Base-by-base conservation (phyloP, 2,888 invertebrate genomes). In the Odontothrips loti region DNA sequence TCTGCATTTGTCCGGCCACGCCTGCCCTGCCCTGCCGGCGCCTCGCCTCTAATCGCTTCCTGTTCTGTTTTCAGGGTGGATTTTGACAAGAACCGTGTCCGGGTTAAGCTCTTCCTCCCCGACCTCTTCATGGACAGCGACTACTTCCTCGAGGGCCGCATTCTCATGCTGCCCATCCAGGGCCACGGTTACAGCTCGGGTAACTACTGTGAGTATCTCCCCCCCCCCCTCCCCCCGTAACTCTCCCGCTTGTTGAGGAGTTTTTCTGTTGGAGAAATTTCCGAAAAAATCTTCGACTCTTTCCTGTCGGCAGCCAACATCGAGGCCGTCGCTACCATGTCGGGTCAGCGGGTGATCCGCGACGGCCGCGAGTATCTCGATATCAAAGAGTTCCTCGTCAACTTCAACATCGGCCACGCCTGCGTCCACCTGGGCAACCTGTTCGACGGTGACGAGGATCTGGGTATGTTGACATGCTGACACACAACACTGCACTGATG, bases 121-220 rank as follows among this genome's bases (percentile, higher is more conserved):
- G 89, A 90, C 81, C 85, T 95, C 75, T 88, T 89, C 81, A 89
- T 94, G 89, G 89, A 88, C 43, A 91, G 93, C 0, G 88, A 90
- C 82, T 95, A 95, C 86, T 89, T 87, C 8, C 89, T 95, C 83
- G 87, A 90, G 29, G 95, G 95, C 10, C 90, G 91, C 84, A 90
- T 95, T 58, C 87, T 95, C 83, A 91, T 94, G 92, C 88, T 95
- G 87, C 94, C 94, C 0, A 90, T 95, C 80, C 87, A 89, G 12
- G 95, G 94, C 80, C 89, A 90, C 4, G 94, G 95, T 12, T 86
- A 87, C 43, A 92, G 92, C 83, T 87, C 88, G 23, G 92, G 93
- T 79, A 93, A 92, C 86, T 93, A 93, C 85, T 91, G 93, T 93
- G 87, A 90, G 92, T 89, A 80, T 43, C 34, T 43, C 34, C 34